These are phyloP conservation scores for Scrobipalpa atriplicella DNA, from an alignment of 2,888 invertebrate species.

Conservation along the genomic window DNA sequence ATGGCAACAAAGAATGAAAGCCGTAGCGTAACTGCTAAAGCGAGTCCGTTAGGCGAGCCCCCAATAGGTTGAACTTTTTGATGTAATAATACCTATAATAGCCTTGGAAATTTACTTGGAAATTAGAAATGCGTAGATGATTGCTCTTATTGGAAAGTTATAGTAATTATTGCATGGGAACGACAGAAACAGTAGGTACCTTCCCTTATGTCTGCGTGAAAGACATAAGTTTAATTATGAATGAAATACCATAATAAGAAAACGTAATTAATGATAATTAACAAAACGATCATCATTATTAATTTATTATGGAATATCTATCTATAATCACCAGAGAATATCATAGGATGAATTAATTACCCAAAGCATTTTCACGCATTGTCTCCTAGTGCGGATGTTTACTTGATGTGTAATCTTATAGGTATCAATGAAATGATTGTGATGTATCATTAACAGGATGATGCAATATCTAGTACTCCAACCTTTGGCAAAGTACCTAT, in stretches of 20 bases:
- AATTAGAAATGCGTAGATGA: background rate
- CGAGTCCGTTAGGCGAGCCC: slow-evolving; percentile 1
- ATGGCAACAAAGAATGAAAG: slow-evolving; percentile 34
- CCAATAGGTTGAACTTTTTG: slow-evolving; percentile 35
- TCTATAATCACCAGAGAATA: slow-evolving; percentile 1
- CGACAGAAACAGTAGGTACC: no score
- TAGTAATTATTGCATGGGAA: background rate
- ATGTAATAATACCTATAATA: slow-evolving; percentile 47
- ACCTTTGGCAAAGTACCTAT: slow-evolving; percentile 7
- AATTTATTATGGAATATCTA: background rate
- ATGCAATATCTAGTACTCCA: background rate
- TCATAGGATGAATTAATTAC: background rate
- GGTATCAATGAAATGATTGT: slow-evolving; percentile 37
- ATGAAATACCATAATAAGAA: background rate
- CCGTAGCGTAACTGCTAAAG: slow-evolving; percentile 25
- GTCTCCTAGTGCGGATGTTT: slow-evolving; percentile 36
- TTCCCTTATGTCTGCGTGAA: no score
- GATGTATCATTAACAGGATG: slow-evolving; percentile 5
- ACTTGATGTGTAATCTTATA: slow-evolving; percentile 38
- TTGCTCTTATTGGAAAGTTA: background rate
- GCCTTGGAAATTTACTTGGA: background rate
- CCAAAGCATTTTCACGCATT: background rate
- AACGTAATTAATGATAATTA: no score
- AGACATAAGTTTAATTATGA: background rate
- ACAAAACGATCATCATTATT: no score